Conservation (phyloP, 2,113 vertebrate species). For the Diadophis punctatus region DNA sequence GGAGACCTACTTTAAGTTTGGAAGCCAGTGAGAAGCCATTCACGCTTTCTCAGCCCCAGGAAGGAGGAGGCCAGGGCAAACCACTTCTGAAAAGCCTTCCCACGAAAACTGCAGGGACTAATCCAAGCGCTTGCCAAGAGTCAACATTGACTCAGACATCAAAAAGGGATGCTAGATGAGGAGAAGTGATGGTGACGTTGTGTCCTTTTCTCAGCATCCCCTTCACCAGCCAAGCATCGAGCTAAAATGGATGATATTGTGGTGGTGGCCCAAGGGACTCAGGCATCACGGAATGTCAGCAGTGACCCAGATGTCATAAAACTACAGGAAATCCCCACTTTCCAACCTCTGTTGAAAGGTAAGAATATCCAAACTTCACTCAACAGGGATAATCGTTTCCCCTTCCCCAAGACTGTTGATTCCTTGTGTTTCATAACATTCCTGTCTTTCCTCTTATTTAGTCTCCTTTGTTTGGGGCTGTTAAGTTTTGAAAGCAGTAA, state of each 20-base stretch:
- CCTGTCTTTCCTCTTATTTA: not conserved
- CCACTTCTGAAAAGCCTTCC: not conserved
- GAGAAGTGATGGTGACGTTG: not conserved
- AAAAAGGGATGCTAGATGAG: not conserved
- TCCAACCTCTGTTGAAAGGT: slow-evolving; percentile 97
- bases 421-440: not conserved
- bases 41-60: not conserved
- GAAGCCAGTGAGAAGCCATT: not conserved
- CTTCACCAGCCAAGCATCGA: slow-evolving; percentile 89
- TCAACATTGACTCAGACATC: not conserved
- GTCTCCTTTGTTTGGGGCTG: not conserved
- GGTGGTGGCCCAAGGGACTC: slow-evolving; percentile 89
- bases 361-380: not conserved
- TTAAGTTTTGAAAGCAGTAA: not conserved
- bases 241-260: slow-evolving; percentile 99
- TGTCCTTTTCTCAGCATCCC: slow-evolving; percentile 68
- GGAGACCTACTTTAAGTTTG: not conserved
- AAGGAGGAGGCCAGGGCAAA: not conserved
- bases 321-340: slow-evolving; percentile 96
- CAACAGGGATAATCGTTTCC: not conserved
- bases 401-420: not conserved
- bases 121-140: not conserved
- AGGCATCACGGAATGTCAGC: slow-evolving; percentile 88
- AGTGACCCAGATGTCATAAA: slow-evolving; percentile 98
- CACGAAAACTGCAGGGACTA: not conserved